These are phyloP conservation scores for Herpailurus yagouaroundi DNA, from an alignment of 2,113 vertebrate species.

Conservation along the genomic window DNA sequence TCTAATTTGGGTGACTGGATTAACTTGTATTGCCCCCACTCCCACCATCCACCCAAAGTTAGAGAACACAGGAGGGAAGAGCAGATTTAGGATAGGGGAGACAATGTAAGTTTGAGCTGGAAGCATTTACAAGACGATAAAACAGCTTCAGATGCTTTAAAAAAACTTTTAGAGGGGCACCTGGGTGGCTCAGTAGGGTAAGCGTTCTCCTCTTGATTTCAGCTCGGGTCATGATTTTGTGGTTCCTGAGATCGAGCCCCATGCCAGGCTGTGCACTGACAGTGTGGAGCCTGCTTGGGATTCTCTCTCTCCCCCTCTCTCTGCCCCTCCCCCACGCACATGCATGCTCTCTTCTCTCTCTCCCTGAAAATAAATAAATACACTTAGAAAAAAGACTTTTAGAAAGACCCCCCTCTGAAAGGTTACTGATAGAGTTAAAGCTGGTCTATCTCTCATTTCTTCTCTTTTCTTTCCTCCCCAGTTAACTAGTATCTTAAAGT, in stretches of 20 bases:
- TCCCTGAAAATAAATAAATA: too few relatives aligned
- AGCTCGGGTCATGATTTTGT: too few relatives aligned
- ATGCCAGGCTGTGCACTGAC: too few relatives aligned
- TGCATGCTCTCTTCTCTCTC: too few relatives aligned
- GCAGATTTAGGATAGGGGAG: not conserved
- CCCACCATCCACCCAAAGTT: not conserved
- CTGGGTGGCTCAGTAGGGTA: too few relatives aligned
- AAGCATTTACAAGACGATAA: not conserved
- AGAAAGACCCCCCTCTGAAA: not conserved
- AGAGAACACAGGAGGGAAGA: not conserved
- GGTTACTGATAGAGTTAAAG: not conserved
- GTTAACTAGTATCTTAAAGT: not conserved
- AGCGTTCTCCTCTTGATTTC: too few relatives aligned
- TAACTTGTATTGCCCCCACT: not conserved
- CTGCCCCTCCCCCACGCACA: too few relatives aligned
- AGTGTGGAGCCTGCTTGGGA: too few relatives aligned
- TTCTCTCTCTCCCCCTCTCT: too few relatives aligned
- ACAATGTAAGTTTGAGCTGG: not conserved
- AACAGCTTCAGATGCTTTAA: conserved; percentile 11
- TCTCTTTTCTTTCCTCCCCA: not conserved
- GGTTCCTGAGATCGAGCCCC: too few relatives aligned
- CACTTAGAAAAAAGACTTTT: not conserved
- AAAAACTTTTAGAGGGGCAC: not conserved
- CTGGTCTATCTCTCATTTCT: not conserved
- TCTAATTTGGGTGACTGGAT: not conserved